Percentiles rank a stretch among this genome's conserved stretches.
These are phyloP conservation scores for Ylistrum balloti DNA, from an alignment of 1,140 invertebrate species.

Conservation along the genomic window DNA sequence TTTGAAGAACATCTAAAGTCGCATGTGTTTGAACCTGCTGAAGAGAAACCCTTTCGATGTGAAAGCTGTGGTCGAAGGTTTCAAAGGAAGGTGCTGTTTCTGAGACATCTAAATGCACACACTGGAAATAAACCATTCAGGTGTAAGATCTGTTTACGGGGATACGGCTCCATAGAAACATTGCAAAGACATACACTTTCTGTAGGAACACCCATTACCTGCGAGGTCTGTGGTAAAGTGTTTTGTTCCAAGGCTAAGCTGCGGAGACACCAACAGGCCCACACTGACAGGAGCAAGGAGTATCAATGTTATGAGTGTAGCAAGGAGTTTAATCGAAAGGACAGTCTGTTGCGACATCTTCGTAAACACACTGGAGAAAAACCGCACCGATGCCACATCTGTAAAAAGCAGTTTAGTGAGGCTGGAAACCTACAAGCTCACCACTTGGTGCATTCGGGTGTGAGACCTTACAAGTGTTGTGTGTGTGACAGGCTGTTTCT, in stretches of 20 bases:
- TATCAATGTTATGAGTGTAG: neutral
- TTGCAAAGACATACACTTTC: neutral
- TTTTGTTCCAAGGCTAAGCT: neutral
- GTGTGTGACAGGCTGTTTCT: too few relatives aligned
- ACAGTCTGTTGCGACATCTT: neutral
- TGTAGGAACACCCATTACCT: neutral
- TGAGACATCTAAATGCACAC: neutral
- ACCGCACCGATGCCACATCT: neutral
- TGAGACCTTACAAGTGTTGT: too few relatives aligned
- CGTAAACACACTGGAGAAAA: neutral
- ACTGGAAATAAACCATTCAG: neutral
- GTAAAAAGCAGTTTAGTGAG: neutral
- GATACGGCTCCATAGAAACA: neutral
- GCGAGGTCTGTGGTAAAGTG: neutral
- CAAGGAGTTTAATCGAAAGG: neutral
- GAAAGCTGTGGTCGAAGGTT: neutral
- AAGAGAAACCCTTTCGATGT: neutral
- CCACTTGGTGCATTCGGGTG: too few relatives aligned
- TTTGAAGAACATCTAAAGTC: neutral
- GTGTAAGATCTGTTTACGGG: neutral
- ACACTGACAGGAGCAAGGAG: neutral
- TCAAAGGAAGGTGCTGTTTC: neutral
- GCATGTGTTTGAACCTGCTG: neutral
- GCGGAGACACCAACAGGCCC: neutral
- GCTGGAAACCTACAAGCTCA: neutral